Conservation (phyloP, 2,113 vertebrate genomes). For the Steatornis caripensis region DNA sequence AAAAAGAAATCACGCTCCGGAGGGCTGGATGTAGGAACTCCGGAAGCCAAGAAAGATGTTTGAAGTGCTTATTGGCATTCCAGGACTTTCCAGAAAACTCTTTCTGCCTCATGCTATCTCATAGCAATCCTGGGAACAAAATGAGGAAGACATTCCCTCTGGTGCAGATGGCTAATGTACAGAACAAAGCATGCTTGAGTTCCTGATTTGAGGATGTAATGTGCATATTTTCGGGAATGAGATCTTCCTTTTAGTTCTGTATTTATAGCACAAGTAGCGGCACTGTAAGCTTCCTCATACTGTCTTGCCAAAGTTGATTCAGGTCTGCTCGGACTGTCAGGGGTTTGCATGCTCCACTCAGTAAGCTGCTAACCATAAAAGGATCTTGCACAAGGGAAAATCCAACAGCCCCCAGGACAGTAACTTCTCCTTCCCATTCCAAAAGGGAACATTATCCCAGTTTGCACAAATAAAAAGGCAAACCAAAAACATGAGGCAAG, state of each 20-base stretch:
- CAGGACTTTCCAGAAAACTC: constrained; percentile 6
- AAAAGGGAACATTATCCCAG: background rate
- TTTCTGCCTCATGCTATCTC: constrained; percentile 8
- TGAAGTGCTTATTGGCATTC: constrained; percentile 44
- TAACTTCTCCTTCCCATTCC: background rate
- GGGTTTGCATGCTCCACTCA: background rate
- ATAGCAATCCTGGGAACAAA: constrained; percentile 32
- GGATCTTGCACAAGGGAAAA: background rate
- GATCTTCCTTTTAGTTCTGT: background rate
- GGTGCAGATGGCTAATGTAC: background rate
- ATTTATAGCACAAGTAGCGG: background rate
- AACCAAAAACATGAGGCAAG: background rate
- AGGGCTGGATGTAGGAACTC: constrained; percentile 51
- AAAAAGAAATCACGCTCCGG: constrained; percentile 43
- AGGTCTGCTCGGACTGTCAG: background rate
- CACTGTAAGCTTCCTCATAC: background rate
- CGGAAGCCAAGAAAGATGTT: constrained; percentile 53
- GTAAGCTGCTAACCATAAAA: background rate
- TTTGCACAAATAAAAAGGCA: background rate
- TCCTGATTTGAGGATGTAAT: background rate
- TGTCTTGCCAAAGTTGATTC: background rate
- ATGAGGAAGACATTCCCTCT: background rate
- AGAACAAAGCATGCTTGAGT: background rate
- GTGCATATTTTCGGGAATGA: background rate
- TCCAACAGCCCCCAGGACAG: background rate